These are phyloP conservation scores for Takifugu bimaculatus DNA, from an alignment of 2,113 vertebrate species.

Conservation along the genomic window DNA sequence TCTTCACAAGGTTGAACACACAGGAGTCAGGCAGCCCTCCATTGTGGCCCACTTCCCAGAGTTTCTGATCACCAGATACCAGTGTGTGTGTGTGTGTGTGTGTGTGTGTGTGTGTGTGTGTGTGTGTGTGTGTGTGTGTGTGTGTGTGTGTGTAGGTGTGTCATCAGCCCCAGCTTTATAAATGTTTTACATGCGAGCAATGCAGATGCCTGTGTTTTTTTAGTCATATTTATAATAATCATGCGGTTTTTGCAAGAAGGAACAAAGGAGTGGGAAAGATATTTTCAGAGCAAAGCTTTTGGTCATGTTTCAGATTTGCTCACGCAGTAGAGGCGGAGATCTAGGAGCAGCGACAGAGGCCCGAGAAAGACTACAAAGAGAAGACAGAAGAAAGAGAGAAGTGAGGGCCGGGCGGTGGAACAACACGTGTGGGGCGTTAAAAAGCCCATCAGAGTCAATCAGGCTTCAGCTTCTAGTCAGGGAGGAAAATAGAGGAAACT, in stretches of 20 bases:
- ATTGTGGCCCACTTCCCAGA: conserved; percentile 64
- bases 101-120: neutral
- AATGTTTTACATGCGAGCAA: conserved; percentile 45
- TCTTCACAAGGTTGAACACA: conserved; percentile 50
- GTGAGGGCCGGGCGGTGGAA: conserved; percentile 45
- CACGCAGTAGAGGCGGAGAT: conserved; percentile 35
- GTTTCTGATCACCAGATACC: conserved; percentile 69
- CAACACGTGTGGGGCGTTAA: conserved; percentile 69
- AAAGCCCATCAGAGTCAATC: conserved; percentile 75
- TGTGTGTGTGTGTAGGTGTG: conserved; percentile 29
- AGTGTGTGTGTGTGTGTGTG: conserved; percentile 1
- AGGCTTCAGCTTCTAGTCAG: conserved; percentile 62
- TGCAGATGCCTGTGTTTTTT: conserved; percentile 48
- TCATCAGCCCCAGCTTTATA: conserved; percentile 51
- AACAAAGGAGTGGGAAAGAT: conserved; percentile 36
- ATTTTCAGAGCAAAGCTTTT: conserved; percentile 42
- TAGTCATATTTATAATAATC: conserved; percentile 48
- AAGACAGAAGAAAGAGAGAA: conserved; percentile 55
- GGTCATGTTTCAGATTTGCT: conserved; percentile 41
- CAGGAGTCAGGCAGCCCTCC: conserved; percentile 55
- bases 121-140: conserved; percentile 30
- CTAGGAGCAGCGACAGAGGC: conserved; percentile 24
- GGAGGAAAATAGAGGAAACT: conserved; percentile 62
- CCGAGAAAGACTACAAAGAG: conserved; percentile 51
- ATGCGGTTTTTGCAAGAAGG: conserved; percentile 38